These are phyloP conservation scores for Drosophila silvestris DNA, from an alignment of 2,888 invertebrate genomes.

Conservation along the genomic window DNA sequence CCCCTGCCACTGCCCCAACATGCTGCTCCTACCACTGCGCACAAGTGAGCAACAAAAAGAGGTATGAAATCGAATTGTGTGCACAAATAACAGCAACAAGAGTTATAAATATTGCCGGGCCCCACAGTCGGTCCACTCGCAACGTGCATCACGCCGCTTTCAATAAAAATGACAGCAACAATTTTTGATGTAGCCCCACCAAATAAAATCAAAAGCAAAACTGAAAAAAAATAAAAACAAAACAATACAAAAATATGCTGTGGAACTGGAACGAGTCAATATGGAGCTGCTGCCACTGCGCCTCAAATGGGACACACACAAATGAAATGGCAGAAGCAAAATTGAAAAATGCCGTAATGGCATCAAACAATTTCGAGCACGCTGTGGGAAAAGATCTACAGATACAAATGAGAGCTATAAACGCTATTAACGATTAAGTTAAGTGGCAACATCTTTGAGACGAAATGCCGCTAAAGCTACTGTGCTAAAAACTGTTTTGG, in stretches of 20 bases:
- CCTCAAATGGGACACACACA: constrained; percentile 47
- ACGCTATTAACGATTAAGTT: constrained; percentile 35
- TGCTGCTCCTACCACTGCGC: constrained; percentile 19
- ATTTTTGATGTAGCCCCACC: constrained; percentile 62
- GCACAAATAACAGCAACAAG: constrained; percentile 68
- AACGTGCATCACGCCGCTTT: constrained; percentile 51
- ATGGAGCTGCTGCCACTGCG: constrained; percentile 26
- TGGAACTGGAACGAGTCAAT: constrained; percentile 55
- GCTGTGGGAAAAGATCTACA: constrained; percentile 57
- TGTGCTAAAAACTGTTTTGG: constrained; percentile 20
- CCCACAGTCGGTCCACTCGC: constrained; percentile 21
- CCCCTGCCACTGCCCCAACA: constrained; percentile 10
- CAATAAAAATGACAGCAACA: constrained; percentile 74
- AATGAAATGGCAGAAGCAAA: constrained; percentile 59
- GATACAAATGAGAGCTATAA: constrained; percentile 39
- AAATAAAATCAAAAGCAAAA: constrained; percentile 18
- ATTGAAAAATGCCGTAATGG: constrained; percentile 55
- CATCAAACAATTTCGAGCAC: constrained; percentile 41
- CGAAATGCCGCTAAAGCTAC: constrained; percentile 34
- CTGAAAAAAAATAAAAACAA: neutral
- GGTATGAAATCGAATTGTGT: constrained; percentile 77
- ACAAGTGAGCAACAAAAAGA: constrained; percentile 40
- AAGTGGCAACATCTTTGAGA: constrained; percentile 30
- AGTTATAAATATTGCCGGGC: constrained; percentile 57
- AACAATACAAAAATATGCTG: constrained; percentile 56